phyloP scores from a whole-genome alignment of 2,797 vertebrate species.

The Apogon hyalosoma region DNA sequence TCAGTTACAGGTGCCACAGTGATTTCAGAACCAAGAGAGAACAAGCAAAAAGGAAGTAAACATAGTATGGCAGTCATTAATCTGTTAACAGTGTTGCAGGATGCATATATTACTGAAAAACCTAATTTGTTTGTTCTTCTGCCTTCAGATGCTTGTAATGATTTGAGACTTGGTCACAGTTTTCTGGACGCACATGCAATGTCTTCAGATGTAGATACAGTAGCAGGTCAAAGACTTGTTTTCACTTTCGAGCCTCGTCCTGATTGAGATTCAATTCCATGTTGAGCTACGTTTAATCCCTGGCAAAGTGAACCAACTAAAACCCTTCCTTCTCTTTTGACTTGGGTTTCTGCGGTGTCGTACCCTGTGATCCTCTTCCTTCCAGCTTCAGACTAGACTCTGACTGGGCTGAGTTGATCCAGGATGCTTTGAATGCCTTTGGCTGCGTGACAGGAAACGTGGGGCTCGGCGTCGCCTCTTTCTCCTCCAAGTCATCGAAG shows the following conservation, averaged over 20 bases:
- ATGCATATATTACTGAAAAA: slow-evolving; percentile 56
- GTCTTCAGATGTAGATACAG: slow-evolving; percentile 52
- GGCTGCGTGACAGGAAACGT: slow-evolving; percentile 44
- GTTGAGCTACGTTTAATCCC: slow-evolving; percentile 13
- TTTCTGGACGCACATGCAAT: slow-evolving; percentile 67
- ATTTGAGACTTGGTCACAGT: slow-evolving; percentile 60
- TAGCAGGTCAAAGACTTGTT: slow-evolving; percentile 46
- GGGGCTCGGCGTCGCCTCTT: slow-evolving; percentile 52
- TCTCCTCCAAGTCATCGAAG: slow-evolving; percentile 86
- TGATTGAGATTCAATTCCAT: slow-evolving; percentile 7
- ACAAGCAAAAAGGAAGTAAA: slow-evolving; percentile 59
- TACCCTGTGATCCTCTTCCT: slow-evolving; percentile 53
- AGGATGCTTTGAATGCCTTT: slow-evolving; percentile 72
- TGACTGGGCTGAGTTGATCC: slow-evolving; percentile 64
- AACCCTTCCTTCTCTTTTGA: slow-evolving; percentile 79
- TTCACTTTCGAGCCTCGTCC: slow-evolving; percentile 18
- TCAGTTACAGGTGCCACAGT: slow-evolving; percentile 73
- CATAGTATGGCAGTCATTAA: slow-evolving; percentile 53
- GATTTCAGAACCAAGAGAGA: slow-evolving; percentile 67
- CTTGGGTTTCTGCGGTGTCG: slow-evolving; percentile 64
- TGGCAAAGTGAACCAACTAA: slow-evolving; percentile 27
- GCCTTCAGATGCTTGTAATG: slow-evolving; percentile 44
- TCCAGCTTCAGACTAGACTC: slow-evolving; percentile 50
- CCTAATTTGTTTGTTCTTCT: slow-evolving; percentile 29
- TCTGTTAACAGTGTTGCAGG: slow-evolving; percentile 68